Base-by-base conservation (phyloP, 1,140 invertebrate species). In the Bombus polaris region DNA sequence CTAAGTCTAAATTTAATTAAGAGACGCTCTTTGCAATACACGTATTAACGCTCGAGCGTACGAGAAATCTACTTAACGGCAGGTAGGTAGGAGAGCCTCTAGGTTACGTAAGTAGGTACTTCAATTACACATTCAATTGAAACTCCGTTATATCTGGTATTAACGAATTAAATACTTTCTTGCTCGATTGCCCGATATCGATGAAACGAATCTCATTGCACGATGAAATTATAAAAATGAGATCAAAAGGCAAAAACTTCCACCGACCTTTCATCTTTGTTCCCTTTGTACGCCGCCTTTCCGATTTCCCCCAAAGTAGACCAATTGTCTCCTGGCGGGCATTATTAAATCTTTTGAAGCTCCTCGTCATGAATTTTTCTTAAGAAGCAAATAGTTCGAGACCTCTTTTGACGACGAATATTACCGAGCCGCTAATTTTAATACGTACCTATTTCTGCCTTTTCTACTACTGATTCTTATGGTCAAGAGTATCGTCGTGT, bases 331-430 rank as follows among this genome's bases (percentile, higher is more conserved):
- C 80, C 71, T 68, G 66, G 18, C 75, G 75, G 87, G 73, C 81
- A 68, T 83, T 86, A 89, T 89, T 89, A 89, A 77, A 85, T 82
- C 84, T 75, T 89, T 89, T 80, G 80, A 89, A 74, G 80, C 83
- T 28, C 1, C 53, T 62, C 70, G 9, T 76, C n/a, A 57, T 53
- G 68, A 80, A 88, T 88, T 87, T 88, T 87, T 88, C 80, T 75
- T 83, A 37, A 83, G 65, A 13, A 28, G 65, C 57, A 82, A 81
- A 44, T 62, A 81, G 76, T 78, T 77, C 39, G 18, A 39, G 53
- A 86, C 68, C 37, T 62, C 39, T 66, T 70, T 74, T 71, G 44
- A 59, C 35, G 5, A 53, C 8, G 32, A 39, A 71, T 81, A 80
- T 71, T n/a, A 57, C 32, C 42, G 13, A 44, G 13, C 39, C 32